These are phyloP conservation scores for Acronicta leporina DNA, from an alignment of 2,888 invertebrate species.

Conservation along the genomic window DNA sequence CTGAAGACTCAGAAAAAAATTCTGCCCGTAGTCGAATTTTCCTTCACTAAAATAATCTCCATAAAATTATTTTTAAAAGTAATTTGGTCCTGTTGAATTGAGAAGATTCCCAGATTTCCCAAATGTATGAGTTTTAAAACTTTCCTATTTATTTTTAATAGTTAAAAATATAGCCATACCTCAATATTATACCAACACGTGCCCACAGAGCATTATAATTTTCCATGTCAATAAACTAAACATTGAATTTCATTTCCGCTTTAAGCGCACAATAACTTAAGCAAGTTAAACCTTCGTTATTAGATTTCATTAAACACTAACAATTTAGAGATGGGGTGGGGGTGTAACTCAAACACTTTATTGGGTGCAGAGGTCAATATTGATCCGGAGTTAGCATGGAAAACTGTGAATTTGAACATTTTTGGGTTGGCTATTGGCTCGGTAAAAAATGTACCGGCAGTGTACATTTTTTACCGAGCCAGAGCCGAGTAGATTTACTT, in stretches of 20 bases:
- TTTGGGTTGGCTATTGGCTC: background rate
- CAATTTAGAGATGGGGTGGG: slow-evolving; percentile 53
- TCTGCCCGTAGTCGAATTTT: too few relatives aligned
- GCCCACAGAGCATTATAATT: slow-evolving; percentile 24
- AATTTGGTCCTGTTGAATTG: too few relatives aligned
- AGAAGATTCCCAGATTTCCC: too few relatives aligned
- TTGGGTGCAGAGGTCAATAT: slow-evolving; percentile 52
- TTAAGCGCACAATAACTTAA: slow-evolving; percentile 38
- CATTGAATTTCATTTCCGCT: slow-evolving; percentile 37
- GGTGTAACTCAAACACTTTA: slow-evolving; percentile 58
- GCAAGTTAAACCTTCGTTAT: slow-evolving; percentile 48
- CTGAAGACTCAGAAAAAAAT: too few relatives aligned
- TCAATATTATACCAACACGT: too few relatives aligned
- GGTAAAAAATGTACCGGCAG: background rate
- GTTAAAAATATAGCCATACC: too few relatives aligned
- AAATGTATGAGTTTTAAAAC: too few relatives aligned
- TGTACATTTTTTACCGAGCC: too few relatives aligned
- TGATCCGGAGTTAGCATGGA: slow-evolving; percentile 23
- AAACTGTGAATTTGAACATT: slow-evolving; percentile 9
- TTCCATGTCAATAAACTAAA: slow-evolving; percentile 32
- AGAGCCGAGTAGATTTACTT: too few relatives aligned
- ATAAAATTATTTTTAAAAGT: too few relatives aligned
- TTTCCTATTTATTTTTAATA: too few relatives aligned
- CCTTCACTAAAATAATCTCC: too few relatives aligned
- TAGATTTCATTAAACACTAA: slow-evolving; percentile 57